Percentiles rank a stretch among this genome's conserved stretches.
phyloP scores from a whole-genome alignment of 37 sponge, comb jelly and placozoan genomes.

The Spongilla lacustris region DNA sequence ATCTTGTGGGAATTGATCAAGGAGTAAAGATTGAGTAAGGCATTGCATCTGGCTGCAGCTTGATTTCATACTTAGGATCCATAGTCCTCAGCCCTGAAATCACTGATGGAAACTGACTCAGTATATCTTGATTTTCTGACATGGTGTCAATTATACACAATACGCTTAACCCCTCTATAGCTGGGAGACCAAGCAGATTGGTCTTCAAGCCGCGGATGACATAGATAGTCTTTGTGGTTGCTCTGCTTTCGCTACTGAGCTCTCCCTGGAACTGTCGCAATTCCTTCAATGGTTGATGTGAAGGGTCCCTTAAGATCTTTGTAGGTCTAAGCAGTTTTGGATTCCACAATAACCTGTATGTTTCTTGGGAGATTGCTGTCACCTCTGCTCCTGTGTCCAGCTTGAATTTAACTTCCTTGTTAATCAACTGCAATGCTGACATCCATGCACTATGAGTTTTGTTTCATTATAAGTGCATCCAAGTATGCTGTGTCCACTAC shows the following conservation, averaged over 20 bases:
- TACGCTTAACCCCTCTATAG: background rate
- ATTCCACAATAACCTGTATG: constrained; percentile 4
- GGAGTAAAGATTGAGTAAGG: constrained; percentile 47
- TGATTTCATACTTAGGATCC: constrained; percentile 27
- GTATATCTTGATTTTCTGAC: too few relatives aligned
- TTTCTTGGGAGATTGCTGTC: constrained; percentile 39
- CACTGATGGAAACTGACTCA: background rate
- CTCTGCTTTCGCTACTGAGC: background rate
- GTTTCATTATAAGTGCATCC: background rate
- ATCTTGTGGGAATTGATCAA: constrained; percentile 29
- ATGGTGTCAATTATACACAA: too few relatives aligned
- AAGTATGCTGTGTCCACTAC: background rate
- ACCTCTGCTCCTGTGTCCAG: constrained; percentile 72
- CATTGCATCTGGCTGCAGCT: constrained; percentile 23
- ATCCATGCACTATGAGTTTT: constrained; percentile 30
- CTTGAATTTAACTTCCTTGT: constrained; percentile 36
- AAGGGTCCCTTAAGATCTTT: constrained; percentile 39
- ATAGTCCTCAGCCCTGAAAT: constrained; percentile 38
- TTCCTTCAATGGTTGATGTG: constrained; percentile 21
- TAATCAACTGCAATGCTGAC: background rate
- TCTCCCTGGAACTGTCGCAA: constrained; percentile 33
- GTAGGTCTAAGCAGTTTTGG: background rate
- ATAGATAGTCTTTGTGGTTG: background rate
- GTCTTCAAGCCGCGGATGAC: constrained; percentile 20
- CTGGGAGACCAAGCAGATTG: constrained; percentile 36